Conservation (phyloP, 2,113 vertebrate genomes). For the Strix uralensis region DNA sequence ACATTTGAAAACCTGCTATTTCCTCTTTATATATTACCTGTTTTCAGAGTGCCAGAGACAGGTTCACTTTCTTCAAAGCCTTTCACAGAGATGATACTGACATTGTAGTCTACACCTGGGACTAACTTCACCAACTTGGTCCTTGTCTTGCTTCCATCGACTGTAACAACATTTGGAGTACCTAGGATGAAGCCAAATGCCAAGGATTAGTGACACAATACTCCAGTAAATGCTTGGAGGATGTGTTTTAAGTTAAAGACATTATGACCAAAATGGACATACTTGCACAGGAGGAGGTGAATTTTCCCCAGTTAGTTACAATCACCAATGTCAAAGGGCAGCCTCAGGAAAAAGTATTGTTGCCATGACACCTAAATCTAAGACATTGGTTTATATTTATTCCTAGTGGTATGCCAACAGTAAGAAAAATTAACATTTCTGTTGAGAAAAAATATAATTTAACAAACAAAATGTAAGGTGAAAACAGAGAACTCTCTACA, state of each 20-base stretch:
- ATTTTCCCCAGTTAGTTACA: background rate
- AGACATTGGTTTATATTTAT: background rate
- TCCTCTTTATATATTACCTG: constrained; percentile 73
- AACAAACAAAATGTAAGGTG: background rate
- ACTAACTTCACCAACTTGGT: constrained; percentile 81
- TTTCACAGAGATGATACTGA: constrained; percentile 86
- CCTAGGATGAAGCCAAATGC: constrained; percentile 70
- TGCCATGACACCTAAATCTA: background rate
- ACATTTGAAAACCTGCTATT: background rate
- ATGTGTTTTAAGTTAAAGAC: background rate
- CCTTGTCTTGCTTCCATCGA: constrained; percentile 81
- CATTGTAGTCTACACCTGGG: constrained; percentile 86
- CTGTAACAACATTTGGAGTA: constrained; percentile 75
- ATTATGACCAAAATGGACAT: background rate
- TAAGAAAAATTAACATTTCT: background rate
- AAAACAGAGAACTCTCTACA: background rate
- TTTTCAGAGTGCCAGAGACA: constrained; percentile 83
- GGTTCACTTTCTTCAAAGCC: constrained; percentile 91
- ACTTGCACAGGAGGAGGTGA: background rate
- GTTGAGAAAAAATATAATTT: background rate
- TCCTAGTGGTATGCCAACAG: background rate
- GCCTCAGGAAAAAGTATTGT: background rate
- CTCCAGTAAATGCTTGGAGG: background rate
- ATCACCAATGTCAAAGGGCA: background rate
- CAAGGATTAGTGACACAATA: background rate